A percentile compares a stretch with the other conserved stretches of the same genome.
These are phyloP conservation scores for Drosophila navojoa DNA, from an alignment of 1,140 invertebrate genomes.

Conservation along the genomic window DNA sequence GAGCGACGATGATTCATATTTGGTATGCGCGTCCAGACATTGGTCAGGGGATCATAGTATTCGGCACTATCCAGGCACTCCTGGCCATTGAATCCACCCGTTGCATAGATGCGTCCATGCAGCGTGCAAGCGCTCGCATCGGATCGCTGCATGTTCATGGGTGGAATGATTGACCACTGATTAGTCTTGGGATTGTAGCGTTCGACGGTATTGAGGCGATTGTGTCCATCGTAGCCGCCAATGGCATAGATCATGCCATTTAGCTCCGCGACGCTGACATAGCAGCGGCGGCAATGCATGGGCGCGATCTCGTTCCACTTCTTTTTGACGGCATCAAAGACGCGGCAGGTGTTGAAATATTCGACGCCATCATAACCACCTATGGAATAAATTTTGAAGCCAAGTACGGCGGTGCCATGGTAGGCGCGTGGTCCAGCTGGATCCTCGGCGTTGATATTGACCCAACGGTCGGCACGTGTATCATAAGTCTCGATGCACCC, in stretches of 20 bases:
- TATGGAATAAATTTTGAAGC: constrained; percentile 90
- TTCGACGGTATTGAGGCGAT: constrained; percentile 90
- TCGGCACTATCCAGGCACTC: constrained; percentile 94
- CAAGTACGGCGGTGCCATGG: constrained; percentile 89
- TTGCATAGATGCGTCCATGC: constrained; percentile 85
- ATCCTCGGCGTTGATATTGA: constrained; percentile 86
- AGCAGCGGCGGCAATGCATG: constrained; percentile 87
- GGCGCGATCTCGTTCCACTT: constrained; percentile 88
- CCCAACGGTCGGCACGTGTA: constrained; percentile 88
- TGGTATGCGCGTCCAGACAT: constrained; percentile 93
- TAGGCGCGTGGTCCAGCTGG: constrained; percentile 88
- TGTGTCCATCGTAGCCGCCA: constrained; percentile 94
- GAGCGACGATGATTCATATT: constrained; percentile 91
- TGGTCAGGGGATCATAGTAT: constrained; percentile 91
- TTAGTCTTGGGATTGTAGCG: constrained; percentile 89
- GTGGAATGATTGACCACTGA: constrained; percentile 92
- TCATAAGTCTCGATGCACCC: constrained; percentile 92
- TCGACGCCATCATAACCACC: constrained; percentile 91
- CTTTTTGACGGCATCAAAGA: constrained; percentile 88
- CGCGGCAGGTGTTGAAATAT: constrained; percentile 89
- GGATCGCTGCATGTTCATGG: constrained; percentile 92
- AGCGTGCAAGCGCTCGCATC: constrained; percentile 90
- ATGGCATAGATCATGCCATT: constrained; percentile 92
- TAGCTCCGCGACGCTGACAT: constrained; percentile 87
- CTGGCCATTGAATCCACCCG: constrained; percentile 94